phyloP scores from a whole-genome alignment of 2,113 vertebrate species.

The Oryctolagus cuniculus region mOryCun1.1 NC_091449.1:64829001-64829500 shows the following conservation, averaged over 20 bases:
- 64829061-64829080: background rate
- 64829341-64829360: too few relatives aligned
- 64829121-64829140: background rate
- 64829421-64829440: too few relatives aligned
- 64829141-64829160: background rate
- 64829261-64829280: background rate
- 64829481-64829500: too few relatives aligned
- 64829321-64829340: too few relatives aligned
- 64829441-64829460: too few relatives aligned
- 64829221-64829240: background rate
- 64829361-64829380: too few relatives aligned
- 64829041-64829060: background rate
- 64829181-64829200: rapidly evolving
- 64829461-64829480: too few relatives aligned
- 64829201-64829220: background rate
- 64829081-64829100: background rate
- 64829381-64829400: too few relatives aligned
- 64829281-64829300: too few relatives aligned
- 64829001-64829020: background rate
- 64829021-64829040: background rate
- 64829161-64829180: background rate
- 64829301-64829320: background rate
- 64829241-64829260: background rate
- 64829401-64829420: too few relatives aligned
- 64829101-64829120: background rate